Evolutionary conservation across 1,140 invertebrate genomes (phyloP), one percentile per base, ranked within the genome.

Genomic region (Nephotettix cincticeps): DNA sequence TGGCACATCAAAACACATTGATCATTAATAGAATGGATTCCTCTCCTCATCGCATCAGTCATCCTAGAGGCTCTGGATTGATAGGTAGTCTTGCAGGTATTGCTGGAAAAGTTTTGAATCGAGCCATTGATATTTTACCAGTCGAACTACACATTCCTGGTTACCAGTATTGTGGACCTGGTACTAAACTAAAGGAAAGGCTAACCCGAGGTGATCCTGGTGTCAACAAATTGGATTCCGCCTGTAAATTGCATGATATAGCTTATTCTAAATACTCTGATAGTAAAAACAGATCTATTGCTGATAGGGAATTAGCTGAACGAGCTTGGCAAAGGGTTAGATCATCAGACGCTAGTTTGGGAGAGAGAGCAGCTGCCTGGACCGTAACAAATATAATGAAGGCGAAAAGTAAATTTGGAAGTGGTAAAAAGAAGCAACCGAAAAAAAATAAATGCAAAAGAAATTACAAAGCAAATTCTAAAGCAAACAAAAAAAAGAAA

Each of bases 221-320:
- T 30, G 77, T 84, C 29, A 84, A 84, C 77, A 63, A 47, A 27
- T 75, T 84, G 21, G 83, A 85, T 75, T 28, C 73, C 64, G 76
- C 79, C n/a, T 83, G 82, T 70, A 82, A 80, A 75, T 63, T 79
- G 29, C 84, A 84, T 69, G 80, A 83, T 76, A 82, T 84, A 64
- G 76, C 77, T 1, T 84, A 84, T 74, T 74, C 75, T 0, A 69
- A 80, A 69, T 75, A 75, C 47, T 77, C 77, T 43, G 73, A 81
- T 76, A 68, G 81, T 65, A 25, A 67, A 21, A 71, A 73, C 27
- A 75, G 82, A 76, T 77, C 82, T 71, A 64, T 71, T 70, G 83
- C 81, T 43, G 81, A 83, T 78, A 73, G 75, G 70, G 32, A 74
- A 69, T 76, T 83, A 68, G 75, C 75, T 43, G 71, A 80, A 47